These are phyloP conservation scores for Mesorhabditis spiculigera DNA, from an alignment of 2,888 invertebrate species.

Conservation along the genomic window DNA sequence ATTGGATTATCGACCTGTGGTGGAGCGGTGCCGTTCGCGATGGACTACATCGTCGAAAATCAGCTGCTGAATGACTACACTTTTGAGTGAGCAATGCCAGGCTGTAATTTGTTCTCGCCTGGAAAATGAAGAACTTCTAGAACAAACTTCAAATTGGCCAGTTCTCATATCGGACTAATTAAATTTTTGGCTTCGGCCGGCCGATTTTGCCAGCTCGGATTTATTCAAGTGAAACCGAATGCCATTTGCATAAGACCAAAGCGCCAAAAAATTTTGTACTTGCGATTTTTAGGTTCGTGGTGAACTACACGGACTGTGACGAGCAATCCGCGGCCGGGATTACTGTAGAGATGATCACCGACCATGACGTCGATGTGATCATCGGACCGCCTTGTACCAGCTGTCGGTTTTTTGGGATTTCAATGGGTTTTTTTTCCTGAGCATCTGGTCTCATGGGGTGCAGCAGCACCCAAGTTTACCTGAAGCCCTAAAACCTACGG, in stretches of 20 bases:
- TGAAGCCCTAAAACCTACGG: too few relatives aligned
- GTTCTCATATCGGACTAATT: too few relatives aligned
- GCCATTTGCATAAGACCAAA: too few relatives aligned
- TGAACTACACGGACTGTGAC: constrained; percentile 35
- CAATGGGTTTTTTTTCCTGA: too few relatives aligned
- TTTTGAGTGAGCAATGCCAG: neutral
- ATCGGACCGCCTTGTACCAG: constrained; percentile 29
- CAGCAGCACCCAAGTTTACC: too few relatives aligned
- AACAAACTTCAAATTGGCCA: too few relatives aligned
- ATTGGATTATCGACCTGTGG: neutral
- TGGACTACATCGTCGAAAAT: neutral
- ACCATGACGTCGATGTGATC: constrained; percentile 34
- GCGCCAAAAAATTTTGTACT: too few relatives aligned
- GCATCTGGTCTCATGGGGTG: too few relatives aligned
- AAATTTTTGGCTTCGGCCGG: too few relatives aligned
- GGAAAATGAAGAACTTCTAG: too few relatives aligned
- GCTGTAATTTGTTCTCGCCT: neutral
- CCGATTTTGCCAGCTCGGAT: too few relatives aligned
- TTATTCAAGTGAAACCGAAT: too few relatives aligned
- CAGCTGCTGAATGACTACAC: neutral
- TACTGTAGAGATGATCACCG: constrained; percentile 22
- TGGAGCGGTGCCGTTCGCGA: neutral
- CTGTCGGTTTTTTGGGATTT: neutral
- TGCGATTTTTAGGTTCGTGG: neutral
- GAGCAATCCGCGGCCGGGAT: constrained; percentile 34